These are phyloP conservation scores for Argyra leucocephala DNA, from an alignment of 2,888 invertebrate genomes.

Conservation along the genomic window DNA sequence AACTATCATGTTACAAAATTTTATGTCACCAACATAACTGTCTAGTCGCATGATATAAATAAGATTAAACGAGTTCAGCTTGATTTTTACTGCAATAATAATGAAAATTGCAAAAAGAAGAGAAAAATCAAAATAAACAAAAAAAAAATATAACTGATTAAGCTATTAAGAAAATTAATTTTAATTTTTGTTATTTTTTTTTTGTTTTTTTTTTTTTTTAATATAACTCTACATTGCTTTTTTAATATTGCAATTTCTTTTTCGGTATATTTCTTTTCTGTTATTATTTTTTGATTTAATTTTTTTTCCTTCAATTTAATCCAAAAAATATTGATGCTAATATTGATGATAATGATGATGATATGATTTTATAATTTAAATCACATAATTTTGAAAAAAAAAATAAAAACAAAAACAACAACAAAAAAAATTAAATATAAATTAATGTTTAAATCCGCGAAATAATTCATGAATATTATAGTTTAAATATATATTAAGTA, in stretches of 20 bases:
- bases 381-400: not conserved
- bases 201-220: no score
- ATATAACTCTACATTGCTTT: not conserved
- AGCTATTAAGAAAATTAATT: no score
- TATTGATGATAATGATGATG: not conserved
- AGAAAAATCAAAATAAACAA: no score
- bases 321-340: constrained; percentile 1
- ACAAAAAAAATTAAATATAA: not conserved
- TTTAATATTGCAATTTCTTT: not conserved
- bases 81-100: no score
- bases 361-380: constrained; percentile 3
- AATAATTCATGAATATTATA: not conserved
- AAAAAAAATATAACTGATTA: no score
- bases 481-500: not conserved
- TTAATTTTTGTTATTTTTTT: no score
- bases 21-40: no score
- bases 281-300: not conserved
- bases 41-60: no score
- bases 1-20: no score
- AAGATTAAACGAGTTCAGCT: no score
- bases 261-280: not conserved
- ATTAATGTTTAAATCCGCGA: not conserved
- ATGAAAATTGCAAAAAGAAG: no score
- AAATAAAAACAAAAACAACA: no score
- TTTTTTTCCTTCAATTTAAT: not conserved